Percentiles rank a stretch among this genome's conserved stretches.
These are phyloP conservation scores for Lithophane ornitopus DNA, from an alignment of 2,888 invertebrate species.

Conservation along the genomic window DNA sequence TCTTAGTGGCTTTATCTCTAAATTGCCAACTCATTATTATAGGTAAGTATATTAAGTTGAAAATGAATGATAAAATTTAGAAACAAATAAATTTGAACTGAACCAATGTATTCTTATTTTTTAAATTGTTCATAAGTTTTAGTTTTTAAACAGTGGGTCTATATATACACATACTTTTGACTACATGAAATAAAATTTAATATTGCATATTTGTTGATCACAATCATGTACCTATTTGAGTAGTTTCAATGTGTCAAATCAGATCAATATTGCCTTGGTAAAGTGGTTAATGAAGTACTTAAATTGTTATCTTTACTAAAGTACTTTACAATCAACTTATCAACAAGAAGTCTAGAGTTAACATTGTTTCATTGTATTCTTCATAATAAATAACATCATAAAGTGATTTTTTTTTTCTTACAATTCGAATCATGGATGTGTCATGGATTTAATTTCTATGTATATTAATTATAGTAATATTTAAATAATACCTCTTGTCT, in stretches of 20 bases:
- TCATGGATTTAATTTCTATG: background rate
- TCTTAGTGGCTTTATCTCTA: conserved; percentile 10
- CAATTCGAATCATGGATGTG: background rate
- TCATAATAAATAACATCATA: background rate
- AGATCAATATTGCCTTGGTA: conserved; percentile 10
- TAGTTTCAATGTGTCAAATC: conserved; percentile 19
- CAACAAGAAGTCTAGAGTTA: conserved; percentile 21
- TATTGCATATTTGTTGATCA: background rate
- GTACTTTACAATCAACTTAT: conserved; percentile 38
- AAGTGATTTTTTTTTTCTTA: background rate
- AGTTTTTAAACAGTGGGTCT: conserved; percentile 27
- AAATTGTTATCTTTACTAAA: conserved; percentile 24
- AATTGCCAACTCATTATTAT: conserved; percentile 35
- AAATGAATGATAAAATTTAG: conserved; percentile 23
- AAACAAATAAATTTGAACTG: conserved; percentile 21
- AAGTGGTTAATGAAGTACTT: conserved; percentile 4
- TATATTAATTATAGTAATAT: background rate
- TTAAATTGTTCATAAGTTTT: conserved; percentile 25
- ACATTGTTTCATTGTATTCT: background rate
- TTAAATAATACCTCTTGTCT: background rate
- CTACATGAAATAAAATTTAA: conserved; percentile 5
- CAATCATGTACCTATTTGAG: background rate
- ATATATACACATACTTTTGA: background rate
- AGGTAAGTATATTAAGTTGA: conserved; percentile 14
- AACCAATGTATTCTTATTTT: conserved; percentile 53